A percentile compares a stretch with the other conserved stretches of the same genome.
Evolutionary conservation across 2,113 vertebrate species (phyloP).

Genomic region (Aythya baeri): DNA sequence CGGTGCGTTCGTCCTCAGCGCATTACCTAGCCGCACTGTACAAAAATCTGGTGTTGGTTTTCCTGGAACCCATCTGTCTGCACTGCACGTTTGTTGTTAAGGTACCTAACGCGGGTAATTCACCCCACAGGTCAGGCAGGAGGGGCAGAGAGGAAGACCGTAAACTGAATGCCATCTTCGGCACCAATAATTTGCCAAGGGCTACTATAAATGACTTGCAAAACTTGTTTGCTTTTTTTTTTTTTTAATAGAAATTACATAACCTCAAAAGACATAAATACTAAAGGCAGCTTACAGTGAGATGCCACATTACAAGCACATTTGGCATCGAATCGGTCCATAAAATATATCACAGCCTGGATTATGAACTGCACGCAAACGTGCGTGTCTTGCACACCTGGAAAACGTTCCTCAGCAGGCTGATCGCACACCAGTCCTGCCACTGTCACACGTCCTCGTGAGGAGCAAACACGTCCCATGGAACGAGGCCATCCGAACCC

Average conservation of each 20-base stretch:
- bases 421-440: not conserved
- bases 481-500: not conserved
- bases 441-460: not conserved
- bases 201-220: not conserved
- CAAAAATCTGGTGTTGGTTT: not conserved
- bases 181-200: slow-evolving; percentile 3
- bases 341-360: not conserved
- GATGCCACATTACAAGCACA: not conserved
- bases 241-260: slow-evolving; percentile 10
- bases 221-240: slow-evolving; percentile 14
- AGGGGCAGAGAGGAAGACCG: not conserved
- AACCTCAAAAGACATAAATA: not conserved
- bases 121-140: not conserved
- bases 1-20: rapidly evolving
- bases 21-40: not conserved
- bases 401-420: not conserved
- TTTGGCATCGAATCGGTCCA: not conserved
- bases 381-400: not conserved
- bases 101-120: not conserved
- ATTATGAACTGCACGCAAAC: slow-evolving; percentile 1
- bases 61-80: not conserved
- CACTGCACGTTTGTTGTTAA: not conserved
- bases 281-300: not conserved
- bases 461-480: not conserved
- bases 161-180: not conserved